Evolutionary conservation across 2,113 vertebrate species (phyloP).

Genomic region (Sula dactylatra): DNA sequence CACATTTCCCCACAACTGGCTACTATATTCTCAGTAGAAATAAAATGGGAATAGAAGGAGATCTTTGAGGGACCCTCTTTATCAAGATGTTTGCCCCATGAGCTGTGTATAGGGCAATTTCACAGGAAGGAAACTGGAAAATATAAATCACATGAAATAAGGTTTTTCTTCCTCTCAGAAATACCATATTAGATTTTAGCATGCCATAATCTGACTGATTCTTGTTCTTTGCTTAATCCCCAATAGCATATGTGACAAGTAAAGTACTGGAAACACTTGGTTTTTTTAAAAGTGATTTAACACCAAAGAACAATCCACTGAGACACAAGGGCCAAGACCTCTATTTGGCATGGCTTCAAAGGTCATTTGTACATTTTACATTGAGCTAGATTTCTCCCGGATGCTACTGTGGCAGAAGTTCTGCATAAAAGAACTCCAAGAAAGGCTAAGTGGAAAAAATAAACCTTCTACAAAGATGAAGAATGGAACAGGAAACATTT

Average conservation of each 20-base stretch:
- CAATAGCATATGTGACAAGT: not conserved
- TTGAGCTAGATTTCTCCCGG: not conserved
- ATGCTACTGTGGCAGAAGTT: not conserved
- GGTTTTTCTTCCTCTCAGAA: not conserved
- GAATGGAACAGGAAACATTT: not conserved
- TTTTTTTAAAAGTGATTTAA: not conserved
- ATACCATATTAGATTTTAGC: not conserved
- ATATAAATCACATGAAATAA: not conserved
- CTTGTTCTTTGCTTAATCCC: not conserved
- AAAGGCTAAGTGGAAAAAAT: not conserved
- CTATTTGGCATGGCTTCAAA: not conserved
- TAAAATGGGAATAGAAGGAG: not conserved
- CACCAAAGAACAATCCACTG: not conserved
- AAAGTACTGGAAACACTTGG: not conserved
- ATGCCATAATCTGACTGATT: not conserved
- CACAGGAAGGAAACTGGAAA: not conserved
- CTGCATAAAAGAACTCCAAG: not conserved
- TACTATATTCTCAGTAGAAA: not conserved
- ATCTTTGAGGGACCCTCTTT: not conserved
- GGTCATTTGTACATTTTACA: not conserved
- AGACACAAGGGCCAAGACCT: not conserved
- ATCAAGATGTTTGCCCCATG: not conserved
- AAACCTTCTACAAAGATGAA: not conserved
- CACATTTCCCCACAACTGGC: not conserved
- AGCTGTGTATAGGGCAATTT: not conserved